phyloP scores from a whole-genome alignment of 2,113 vertebrate species.

The Gymnorhina tibicen region DNA sequence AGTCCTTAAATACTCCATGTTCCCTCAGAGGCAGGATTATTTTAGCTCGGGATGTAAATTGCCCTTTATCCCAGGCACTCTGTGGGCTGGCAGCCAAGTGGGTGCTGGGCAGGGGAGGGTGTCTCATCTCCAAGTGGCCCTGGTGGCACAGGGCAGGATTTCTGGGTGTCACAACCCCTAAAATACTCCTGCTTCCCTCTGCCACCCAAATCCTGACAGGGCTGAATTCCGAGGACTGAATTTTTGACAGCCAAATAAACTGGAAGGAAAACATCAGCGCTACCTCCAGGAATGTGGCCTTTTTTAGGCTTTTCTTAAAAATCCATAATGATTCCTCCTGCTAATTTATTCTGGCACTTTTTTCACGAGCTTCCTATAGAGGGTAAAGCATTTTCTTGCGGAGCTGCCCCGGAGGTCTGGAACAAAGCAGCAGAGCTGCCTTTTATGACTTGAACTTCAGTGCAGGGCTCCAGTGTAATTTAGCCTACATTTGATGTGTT shows the following conservation, averaged over 20 bases:
- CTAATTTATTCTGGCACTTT: not conserved
- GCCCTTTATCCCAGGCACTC: not conserved
- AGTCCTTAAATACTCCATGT: not conserved
- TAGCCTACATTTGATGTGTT: not conserved
- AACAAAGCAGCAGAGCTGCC: not conserved
- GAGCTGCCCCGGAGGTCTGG: not conserved
- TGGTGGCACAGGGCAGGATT: not conserved
- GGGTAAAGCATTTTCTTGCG: not conserved
- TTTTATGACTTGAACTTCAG: not conserved
- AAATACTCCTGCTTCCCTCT: not conserved
- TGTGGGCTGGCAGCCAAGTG: slow-evolving; percentile 4
- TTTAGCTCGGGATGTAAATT: not conserved
- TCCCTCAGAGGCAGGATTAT: not conserved
- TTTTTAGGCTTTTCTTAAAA: not conserved
- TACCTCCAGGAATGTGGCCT: not conserved
- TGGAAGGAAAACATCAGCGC: not conserved
- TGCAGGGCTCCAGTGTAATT: not conserved
- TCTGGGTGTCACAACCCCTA: not conserved
- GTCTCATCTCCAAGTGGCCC: not conserved
- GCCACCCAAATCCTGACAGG: not conserved
- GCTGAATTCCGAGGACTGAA: not conserved
- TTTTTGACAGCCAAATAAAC: not conserved
- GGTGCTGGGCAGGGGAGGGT: not conserved
- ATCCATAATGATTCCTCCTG: not conserved
- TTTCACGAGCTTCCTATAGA: not conserved